A percentile compares a stretch with the other conserved stretches of the same genome.
Evolutionary conservation across 2,888 invertebrate species (phyloP).

Genomic region (Parnassius glacialis): DNA sequence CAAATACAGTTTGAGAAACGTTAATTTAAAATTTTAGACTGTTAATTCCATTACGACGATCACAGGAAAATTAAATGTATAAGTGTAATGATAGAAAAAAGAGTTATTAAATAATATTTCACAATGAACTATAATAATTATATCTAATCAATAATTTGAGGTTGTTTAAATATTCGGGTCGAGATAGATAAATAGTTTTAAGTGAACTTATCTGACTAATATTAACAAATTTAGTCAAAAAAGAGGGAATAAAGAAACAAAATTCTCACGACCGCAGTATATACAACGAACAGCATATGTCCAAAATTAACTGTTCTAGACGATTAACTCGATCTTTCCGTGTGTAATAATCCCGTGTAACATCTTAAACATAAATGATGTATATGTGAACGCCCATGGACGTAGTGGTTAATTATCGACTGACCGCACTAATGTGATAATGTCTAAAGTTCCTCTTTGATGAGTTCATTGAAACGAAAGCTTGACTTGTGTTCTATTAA

Average conservation of each 20-base stretch:
- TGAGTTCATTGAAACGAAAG: slow-evolving; percentile 66
- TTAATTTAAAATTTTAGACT: too few species aligned
- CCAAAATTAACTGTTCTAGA: slow-evolving; percentile 58
- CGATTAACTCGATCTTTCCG: slow-evolving; percentile 52
- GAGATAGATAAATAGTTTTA: too few species aligned
- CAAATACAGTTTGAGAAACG: too few species aligned
- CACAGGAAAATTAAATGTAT: too few species aligned
- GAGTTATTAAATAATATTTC: too few species aligned
- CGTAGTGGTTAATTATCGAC: slow-evolving; percentile 69
- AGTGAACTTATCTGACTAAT: too few species aligned
- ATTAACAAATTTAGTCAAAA: background rate
- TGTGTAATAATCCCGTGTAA: slow-evolving; percentile 60
- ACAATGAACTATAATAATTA: too few species aligned
- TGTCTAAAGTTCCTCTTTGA: slow-evolving; percentile 67
- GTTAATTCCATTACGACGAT: too few species aligned
- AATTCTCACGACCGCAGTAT: slow-evolving; percentile 56
- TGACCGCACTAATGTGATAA: slow-evolving; percentile 66
- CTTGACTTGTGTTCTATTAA: slow-evolving; percentile 35
- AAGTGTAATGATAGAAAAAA: too few species aligned
- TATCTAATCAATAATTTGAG: too few species aligned
- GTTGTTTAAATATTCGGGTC: too few species aligned
- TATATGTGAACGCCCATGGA: slow-evolving; percentile 72
- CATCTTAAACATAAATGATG: slow-evolving; percentile 77
- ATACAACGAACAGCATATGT: slow-evolving; percentile 63
- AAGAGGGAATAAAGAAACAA: slow-evolving; percentile 36